Conservation (phyloP, 1,140 invertebrate species). For the Megalonaias nervosa region DNA sequence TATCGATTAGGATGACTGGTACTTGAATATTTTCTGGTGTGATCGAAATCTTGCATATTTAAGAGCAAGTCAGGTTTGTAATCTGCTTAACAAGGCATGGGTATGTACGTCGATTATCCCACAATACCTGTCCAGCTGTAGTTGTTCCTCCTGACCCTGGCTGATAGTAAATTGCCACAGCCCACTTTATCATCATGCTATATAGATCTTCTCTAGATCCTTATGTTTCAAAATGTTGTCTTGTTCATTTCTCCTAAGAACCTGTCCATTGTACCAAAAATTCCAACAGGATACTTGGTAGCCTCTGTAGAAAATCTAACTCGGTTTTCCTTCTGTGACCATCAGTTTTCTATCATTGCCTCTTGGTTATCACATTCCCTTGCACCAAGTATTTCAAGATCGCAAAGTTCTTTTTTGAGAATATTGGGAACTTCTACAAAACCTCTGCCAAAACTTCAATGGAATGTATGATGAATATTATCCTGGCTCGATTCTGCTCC, state of each 20-base stretch:
- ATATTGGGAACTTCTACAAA: no score
- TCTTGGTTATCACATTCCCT: constrained; percentile 22
- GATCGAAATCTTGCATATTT: constrained; percentile 31
- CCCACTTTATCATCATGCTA: no score
- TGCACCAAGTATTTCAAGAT: constrained; percentile 41
- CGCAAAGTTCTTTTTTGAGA: constrained; percentile 31
- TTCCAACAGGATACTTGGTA: constrained; percentile 42
- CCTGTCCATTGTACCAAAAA: constrained; percentile 42
- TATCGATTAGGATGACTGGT: constrained; percentile 44
- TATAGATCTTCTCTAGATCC: background rate
- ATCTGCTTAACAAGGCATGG: no score
- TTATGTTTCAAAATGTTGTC: constrained; percentile 3
- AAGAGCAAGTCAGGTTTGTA: constrained; percentile 34
- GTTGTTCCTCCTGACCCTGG: no score
- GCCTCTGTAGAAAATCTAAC: constrained; percentile 39
- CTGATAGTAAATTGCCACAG: no score
- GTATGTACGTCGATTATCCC: no score
- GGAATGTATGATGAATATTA: constrained; percentile 43
- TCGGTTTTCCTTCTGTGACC: constrained; percentile 24
- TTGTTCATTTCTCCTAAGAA: constrained; percentile 32
- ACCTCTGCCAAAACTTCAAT: constrained; percentile 40
- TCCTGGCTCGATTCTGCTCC: constrained; percentile 32
- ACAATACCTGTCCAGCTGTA: no score
- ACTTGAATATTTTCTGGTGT: constrained; percentile 27
- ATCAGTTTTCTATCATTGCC: background rate